Evolutionary conservation across 2,888 invertebrate species (phyloP), one percentile per base, ranked within the genome.

Genomic region (Eupithecia subumbrata): DNA sequence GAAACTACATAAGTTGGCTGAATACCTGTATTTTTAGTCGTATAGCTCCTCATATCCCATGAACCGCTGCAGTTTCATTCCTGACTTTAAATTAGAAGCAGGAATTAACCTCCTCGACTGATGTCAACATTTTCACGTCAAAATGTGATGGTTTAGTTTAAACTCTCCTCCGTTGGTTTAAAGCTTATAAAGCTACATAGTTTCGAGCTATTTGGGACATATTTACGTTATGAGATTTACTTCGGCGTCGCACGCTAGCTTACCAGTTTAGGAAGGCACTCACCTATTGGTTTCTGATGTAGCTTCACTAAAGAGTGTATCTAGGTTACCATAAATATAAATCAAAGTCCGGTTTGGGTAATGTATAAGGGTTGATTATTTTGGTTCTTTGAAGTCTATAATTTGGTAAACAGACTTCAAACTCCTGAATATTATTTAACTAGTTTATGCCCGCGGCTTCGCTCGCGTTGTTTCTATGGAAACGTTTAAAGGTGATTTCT

Each of bases 71-170:
- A 60, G 60, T 60, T 60, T 60, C 60, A 60, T 60, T 37, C 66
- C 40, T n/a, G n/a, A 67, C 66, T 34, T 66, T 5, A 67, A 67
- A 67, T 67, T 67, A 67, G 66, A 18, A 37, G 14, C 3, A 67
- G 34, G 37, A 60, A 67, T 67, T 67, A 40, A 37, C 66, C 37
- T 37, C 34, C 66, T 67, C n/a, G 22, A 37, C 69, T 64, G 56
- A 60, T 80, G 74, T 78, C 77, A 75, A 72, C 78, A 70, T 70
- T 67, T 74, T 60, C 74, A 73, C 69, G 60, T 72, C 72, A 76
- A 64, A 73, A 73, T 73, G 68, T 25, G 37, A 67, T 40, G 40
- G 40, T n/a, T 37, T 67, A 66, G 37, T 66, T 66, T 37, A 66
- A 66, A 18, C 66, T 34, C 34, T 40, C 18, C 66, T 9, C 37